These are phyloP conservation scores for Gallinago paraguaiae DNA, from an alignment of 2,113 vertebrate genomes.

Conservation along the genomic window DNA sequence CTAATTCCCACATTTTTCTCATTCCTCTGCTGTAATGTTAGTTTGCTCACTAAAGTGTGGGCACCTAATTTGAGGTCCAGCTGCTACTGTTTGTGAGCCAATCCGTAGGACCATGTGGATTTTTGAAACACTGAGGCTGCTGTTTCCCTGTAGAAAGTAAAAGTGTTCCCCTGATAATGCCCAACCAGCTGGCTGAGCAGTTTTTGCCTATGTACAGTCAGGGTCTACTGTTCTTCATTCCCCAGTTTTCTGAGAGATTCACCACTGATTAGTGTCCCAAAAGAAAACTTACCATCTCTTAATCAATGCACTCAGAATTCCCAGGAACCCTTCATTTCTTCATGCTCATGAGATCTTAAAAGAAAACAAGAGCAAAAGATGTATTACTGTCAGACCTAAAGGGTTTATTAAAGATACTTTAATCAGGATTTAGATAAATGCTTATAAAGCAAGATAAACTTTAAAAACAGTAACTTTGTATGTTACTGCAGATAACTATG, in stretches of 20 bases:
- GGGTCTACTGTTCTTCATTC: background rate
- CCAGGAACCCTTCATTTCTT: background rate
- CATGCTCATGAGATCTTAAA: background rate
- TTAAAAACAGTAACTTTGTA: background rate
- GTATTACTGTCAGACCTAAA: background rate
- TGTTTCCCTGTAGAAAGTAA: slow-evolving; percentile 31
- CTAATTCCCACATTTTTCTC: slow-evolving; percentile 49
- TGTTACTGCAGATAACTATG: background rate
- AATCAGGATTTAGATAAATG: background rate
- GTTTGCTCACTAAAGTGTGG: slow-evolving; percentile 3
- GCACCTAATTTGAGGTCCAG: slow-evolving; percentile 32
- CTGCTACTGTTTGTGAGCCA: slow-evolving; percentile 51
- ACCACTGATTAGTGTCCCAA: background rate
- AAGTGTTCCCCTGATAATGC: background rate
- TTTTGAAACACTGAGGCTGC: slow-evolving; percentile 53
- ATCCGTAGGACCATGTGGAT: slow-evolving; percentile 13
- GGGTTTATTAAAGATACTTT: background rate
- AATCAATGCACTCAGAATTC: background rate
- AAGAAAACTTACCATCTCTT: background rate
- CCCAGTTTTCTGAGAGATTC: background rate
- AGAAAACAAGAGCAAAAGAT: background rate
- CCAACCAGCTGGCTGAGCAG: slow-evolving; percentile 13
- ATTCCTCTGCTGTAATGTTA: slow-evolving; percentile 33
- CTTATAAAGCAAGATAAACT: slow-evolving; percentile 6
- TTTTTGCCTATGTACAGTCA: background rate